A percentile compares a stretch with the other conserved stretches of the same genome.
These are phyloP conservation scores for Nomada flava DNA, from an alignment of 2,888 invertebrate genomes.

Conservation along the genomic window DNA sequence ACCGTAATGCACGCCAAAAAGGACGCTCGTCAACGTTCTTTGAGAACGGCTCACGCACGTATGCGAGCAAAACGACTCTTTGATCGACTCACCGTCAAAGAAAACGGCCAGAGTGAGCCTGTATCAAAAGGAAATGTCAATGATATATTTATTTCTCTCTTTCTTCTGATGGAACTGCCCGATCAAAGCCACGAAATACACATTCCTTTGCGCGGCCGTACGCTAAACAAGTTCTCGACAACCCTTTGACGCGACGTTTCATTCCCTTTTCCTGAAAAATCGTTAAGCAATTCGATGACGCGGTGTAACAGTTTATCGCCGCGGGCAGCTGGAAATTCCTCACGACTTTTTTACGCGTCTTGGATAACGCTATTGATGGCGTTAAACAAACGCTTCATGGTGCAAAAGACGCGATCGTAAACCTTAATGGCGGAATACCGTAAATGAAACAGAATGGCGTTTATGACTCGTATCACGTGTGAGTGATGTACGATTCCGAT, in stretches of 20 bases:
- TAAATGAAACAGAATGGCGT: neutral
- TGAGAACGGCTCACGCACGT: conserved; percentile 23
- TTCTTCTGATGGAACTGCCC: neutral
- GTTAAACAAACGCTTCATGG: neutral
- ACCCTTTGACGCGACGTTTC: neutral
- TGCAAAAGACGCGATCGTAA: neutral
- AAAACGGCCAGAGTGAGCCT: neutral
- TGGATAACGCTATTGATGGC: neutral
- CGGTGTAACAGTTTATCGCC: too few relatives aligned
- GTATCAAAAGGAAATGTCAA: conserved; percentile 32
- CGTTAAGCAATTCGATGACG: too few relatives aligned
- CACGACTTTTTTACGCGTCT: neutral
- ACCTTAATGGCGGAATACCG: neutral
- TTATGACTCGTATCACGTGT: neutral
- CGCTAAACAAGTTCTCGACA: neutral
- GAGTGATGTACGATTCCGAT: neutral
- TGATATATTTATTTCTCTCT: conserved; percentile 37
- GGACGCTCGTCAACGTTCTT: conserved; percentile 43
- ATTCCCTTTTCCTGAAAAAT: too few relatives aligned
- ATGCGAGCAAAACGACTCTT: conserved; percentile 43
- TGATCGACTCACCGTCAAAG: conserved; percentile 51
- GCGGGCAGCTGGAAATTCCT: neutral
- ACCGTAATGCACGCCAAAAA: conserved; percentile 51
- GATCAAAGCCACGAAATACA: neutral
- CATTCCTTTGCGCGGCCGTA: neutral